Evolutionary conservation across 2,113 vertebrate species (phyloP).

Genomic region (Himantopus leucocephalus): DNA sequence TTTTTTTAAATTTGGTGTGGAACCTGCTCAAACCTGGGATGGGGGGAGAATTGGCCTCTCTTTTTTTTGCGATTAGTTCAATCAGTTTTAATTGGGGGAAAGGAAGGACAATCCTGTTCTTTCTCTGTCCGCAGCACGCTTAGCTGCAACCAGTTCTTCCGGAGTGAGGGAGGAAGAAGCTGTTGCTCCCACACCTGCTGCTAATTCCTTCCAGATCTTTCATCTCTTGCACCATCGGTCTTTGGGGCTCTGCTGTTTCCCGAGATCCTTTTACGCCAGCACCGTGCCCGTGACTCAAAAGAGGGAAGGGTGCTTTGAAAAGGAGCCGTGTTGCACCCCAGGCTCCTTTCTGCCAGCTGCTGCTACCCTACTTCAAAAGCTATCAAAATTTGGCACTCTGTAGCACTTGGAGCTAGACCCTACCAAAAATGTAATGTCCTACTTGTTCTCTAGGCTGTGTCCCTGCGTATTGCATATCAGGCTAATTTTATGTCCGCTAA

Average conservation of each 20-base stretch:
- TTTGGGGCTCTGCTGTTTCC: not conserved
- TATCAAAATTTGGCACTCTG: not conserved
- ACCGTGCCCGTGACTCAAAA: not conserved
- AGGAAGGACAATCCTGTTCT: not conserved
- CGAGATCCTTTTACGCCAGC: not conserved
- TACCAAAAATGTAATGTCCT: not conserved
- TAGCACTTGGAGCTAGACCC: not conserved
- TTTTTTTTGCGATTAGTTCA: no score
- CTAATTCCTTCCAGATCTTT: not conserved
- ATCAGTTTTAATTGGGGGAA: not conserved
- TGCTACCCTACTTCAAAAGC: not conserved
- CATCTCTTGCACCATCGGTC: not conserved
- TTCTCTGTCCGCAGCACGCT: not conserved
- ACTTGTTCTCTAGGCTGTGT: not conserved
- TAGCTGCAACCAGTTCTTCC: not conserved
- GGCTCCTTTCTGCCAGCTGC: not conserved
- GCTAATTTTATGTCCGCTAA: not conserved
- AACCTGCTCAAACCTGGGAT: not conserved
- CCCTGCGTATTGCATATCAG: accelerated
- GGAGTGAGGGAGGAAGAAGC: not conserved
- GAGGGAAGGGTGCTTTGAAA: not conserved
- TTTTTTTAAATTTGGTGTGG: not conserved
- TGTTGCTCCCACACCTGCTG: not conserved
- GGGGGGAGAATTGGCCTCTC: not conserved
- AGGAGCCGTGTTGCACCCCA: not conserved